These are phyloP conservation scores for Parnassius apollo DNA, from an alignment of 2,888 invertebrate genomes.

Conservation along the genomic window DNA sequence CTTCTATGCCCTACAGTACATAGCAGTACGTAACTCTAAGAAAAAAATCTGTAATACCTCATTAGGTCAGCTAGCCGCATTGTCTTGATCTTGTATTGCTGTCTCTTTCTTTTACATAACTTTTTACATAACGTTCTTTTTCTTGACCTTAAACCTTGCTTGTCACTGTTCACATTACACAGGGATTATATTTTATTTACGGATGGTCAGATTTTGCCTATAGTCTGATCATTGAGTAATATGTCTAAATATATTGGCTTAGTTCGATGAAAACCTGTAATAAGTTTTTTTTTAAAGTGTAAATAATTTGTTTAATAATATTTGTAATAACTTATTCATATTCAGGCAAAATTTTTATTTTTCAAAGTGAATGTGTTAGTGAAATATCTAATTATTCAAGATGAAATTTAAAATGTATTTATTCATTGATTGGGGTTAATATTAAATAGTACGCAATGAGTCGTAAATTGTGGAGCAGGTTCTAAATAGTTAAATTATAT, in stretches of 20 bases:
- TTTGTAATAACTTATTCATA: no score
- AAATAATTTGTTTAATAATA: no score
- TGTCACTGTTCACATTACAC: conserved; percentile 37
- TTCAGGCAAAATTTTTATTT: not conserved
- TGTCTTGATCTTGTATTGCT: conserved; percentile 46
- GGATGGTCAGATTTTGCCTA: conserved; percentile 20
- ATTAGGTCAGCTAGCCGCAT: conserved; percentile 20
- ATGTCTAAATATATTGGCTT: no score
- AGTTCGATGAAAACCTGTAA: no score
- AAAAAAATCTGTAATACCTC: conserved; percentile 18
- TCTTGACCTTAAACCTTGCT: conserved; percentile 71
- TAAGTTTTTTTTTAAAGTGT: no score
- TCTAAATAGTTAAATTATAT: conserved; percentile 64
- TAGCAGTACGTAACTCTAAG: not conserved
- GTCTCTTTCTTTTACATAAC: conserved; percentile 48
- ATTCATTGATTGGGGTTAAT: no score
- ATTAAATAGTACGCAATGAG: conserved; percentile 41
- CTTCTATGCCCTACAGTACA: not conserved
- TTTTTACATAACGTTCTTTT: conserved; percentile 44
- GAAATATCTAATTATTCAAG: no score
- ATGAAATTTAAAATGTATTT: no score
- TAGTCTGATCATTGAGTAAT: no score
- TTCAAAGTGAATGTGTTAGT: conserved; percentile 5
- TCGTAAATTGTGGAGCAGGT: conserved; percentile 65
- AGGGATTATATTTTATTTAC: conserved; percentile 34